Conservation (phyloP, 2,797 vertebrate species). For the Alfaro cultratus region DNA sequence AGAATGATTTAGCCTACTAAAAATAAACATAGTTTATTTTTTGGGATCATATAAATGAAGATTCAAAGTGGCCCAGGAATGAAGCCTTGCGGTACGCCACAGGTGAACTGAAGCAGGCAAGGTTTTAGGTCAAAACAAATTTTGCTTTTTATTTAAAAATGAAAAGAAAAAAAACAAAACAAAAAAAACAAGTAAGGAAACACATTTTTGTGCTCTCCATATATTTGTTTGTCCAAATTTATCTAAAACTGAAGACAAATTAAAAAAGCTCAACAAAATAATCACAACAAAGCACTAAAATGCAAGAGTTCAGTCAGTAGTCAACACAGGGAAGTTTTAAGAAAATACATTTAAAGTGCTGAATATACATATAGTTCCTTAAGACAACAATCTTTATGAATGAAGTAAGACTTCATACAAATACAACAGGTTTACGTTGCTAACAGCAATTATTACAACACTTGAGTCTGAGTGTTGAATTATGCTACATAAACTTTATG, state of each 20-base stretch:
- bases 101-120: not conserved
- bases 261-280: not conserved
- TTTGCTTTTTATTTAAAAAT: not conserved
- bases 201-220: not conserved
- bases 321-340: constrained; percentile 18
- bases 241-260: constrained; percentile 20
- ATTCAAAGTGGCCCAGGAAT: not conserved
- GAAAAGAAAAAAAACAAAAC: not conserved
- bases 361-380: constrained; percentile 1
- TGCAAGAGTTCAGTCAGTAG: constrained; percentile 66
- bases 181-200: not conserved
- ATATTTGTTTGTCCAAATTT: constrained; percentile 8
- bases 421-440: not conserved
- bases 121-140: not conserved
- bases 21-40: not conserved
- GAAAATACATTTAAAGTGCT: constrained; percentile 51
- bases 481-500: not conserved
- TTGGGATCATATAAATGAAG: not conserved
- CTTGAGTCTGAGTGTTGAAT: not conserved
- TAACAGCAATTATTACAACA: not conserved
- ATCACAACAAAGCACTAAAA: constrained; percentile 10
- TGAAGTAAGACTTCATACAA: not conserved
- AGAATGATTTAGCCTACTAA: not conserved
- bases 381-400: not conserved
- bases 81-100: not conserved